phyloP scores from a whole-genome alignment of 2,797 vertebrate species.

The Etheostoma perlongum region DNA sequence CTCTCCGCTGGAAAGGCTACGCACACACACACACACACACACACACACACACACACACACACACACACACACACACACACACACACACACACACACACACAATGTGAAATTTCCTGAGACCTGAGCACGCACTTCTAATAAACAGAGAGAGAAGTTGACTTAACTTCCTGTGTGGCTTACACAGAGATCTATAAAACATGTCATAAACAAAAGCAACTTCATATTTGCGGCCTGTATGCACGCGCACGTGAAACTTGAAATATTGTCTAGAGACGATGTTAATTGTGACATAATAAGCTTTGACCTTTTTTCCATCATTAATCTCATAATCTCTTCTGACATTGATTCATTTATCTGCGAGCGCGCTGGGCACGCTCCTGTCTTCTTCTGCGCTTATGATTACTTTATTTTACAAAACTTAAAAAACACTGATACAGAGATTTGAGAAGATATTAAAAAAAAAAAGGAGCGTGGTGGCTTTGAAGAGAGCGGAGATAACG shows the following conservation, averaged over 20 bases:
- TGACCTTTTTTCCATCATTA: background rate
- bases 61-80: too few species aligned
- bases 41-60: too few species aligned
- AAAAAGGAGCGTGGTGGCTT: too few species aligned
- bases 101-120: too few species aligned
- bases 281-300: background rate
- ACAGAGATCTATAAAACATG: too few species aligned
- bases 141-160: background rate
- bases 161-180: background rate
- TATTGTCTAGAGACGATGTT: background rate
- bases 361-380: background rate
- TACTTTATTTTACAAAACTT: background rate
- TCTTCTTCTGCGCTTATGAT: background rate
- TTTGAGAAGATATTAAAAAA: background rate
- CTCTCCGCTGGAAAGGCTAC: constrained; percentile 46
- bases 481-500: too few species aligned
- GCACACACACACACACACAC: background rate
- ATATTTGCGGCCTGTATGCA: too few species aligned
- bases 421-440: background rate
- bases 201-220: too few species aligned
- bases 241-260: too few species aligned
- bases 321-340: background rate
- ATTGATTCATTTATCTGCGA: background rate
- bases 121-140: background rate
- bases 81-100: too few species aligned